Evolutionary conservation across 2,797 vertebrate genomes (phyloP).

Genomic region (Falco cherrug): DNA sequence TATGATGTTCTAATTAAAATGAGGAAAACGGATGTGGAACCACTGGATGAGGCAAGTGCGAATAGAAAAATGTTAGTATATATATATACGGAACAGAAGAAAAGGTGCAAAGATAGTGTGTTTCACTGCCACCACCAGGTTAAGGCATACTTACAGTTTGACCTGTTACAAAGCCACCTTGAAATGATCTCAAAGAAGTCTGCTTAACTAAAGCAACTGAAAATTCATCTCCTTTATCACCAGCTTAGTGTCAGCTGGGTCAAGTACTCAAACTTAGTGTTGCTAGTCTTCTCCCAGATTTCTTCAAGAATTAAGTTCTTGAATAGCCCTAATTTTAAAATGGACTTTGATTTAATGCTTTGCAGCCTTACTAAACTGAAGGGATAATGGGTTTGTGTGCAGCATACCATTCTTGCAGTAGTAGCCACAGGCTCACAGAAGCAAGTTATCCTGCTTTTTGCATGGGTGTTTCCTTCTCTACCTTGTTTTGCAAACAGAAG

Average conservation of each 20-base stretch:
- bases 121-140: neutral
- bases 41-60: conserved; percentile 89
- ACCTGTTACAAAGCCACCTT: neutral
- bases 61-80: neutral
- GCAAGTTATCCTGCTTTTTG: neutral
- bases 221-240: neutral
- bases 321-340: neutral
- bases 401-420: neutral
- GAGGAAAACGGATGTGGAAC: conserved; percentile 91
- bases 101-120: neutral
- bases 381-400: neutral
- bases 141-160: neutral
- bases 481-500: neutral
- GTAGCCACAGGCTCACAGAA: neutral
- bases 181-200: neutral
- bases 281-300: neutral
- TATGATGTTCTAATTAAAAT: conserved; percentile 92
- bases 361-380: neutral
- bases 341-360: neutral
- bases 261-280: neutral
- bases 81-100: neutral
- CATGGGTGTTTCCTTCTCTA: neutral
- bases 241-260: neutral
- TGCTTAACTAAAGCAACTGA: neutral
- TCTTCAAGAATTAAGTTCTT: neutral